phyloP scores from a whole-genome alignment of 2,113 vertebrate species.

The Herpetotheres cachinnans region DNA sequence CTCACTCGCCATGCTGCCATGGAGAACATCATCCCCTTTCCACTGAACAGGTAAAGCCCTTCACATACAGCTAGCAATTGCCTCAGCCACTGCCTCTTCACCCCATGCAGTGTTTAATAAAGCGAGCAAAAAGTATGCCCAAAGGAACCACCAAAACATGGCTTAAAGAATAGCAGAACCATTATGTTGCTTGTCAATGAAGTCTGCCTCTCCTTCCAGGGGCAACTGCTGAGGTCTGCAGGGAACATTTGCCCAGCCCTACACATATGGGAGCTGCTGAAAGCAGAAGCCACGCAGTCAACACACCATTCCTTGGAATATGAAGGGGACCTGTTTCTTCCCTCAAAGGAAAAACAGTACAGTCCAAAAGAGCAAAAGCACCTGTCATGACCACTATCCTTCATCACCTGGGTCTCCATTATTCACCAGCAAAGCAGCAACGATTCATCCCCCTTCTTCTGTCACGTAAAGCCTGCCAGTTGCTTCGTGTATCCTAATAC shows the following conservation, averaged over 20 bases:
- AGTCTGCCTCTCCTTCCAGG: neutral
- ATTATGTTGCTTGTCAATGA: neutral
- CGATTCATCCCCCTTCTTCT: neutral
- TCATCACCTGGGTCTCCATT: neutral
- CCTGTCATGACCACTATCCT: neutral
- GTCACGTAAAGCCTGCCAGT: neutral
- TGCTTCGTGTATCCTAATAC: neutral
- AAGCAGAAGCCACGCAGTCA: neutral
- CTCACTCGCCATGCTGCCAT: neutral
- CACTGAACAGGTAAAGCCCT: neutral
- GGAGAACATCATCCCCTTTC: neutral
- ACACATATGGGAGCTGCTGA: neutral
- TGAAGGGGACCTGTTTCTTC: neutral
- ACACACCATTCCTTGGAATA: neutral
- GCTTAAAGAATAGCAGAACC: neutral
- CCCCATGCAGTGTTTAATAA: neutral
- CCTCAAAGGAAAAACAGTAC: neutral
- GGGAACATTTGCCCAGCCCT: neutral
- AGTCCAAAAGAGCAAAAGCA: neutral
- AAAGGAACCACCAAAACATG: neutral
- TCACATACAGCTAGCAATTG: neutral
- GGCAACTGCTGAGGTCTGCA: neutral
- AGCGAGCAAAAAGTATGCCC: neutral
- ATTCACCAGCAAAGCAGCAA: neutral
- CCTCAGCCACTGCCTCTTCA: neutral